phyloP scores from a whole-genome alignment of 1,140 invertebrate genomes.

The Drosophila rufa region DNA sequence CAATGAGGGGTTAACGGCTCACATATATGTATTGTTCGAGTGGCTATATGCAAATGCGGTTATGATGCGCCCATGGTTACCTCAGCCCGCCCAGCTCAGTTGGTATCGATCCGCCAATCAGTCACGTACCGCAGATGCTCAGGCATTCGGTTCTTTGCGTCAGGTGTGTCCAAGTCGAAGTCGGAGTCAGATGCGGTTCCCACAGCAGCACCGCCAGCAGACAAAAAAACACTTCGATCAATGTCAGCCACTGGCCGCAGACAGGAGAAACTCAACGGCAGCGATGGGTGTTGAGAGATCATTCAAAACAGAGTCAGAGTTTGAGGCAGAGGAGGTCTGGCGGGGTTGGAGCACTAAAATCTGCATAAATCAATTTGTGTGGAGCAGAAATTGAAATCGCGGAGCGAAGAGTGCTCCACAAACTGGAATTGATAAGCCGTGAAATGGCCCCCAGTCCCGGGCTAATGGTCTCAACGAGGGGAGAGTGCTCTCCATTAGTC shows the following conservation, averaged over 20 bases:
- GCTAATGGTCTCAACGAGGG: conserved; percentile 48
- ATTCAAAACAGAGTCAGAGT: conserved; percentile 12
- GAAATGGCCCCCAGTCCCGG: conserved; percentile 14
- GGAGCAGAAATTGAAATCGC: conserved; percentile 60
- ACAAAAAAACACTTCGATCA: conserved; percentile 46
- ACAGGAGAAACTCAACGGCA: conserved; percentile 40
- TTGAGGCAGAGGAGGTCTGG: neutral
- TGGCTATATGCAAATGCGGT: conserved; percentile 48
- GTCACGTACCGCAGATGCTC: conserved; percentile 61
- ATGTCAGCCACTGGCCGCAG: conserved; percentile 37
- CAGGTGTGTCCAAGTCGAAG: conserved; percentile 16
- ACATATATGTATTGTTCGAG: neutral
- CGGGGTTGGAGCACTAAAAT: conserved; percentile 42
- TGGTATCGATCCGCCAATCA: conserved; percentile 68
- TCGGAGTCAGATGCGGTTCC: conserved; percentile 27
- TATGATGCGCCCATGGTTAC: conserved; percentile 63
- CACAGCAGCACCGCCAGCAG: conserved; percentile 32
- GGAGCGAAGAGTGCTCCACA: conserved; percentile 44
- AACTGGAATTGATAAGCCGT: conserved; percentile 49
- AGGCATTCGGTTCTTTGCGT: conserved; percentile 43
- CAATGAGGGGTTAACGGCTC: conserved; percentile 49
- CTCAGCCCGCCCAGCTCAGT: conserved; percentile 2
- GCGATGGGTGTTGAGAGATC: conserved; percentile 61
- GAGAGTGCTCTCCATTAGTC: conserved; percentile 34
- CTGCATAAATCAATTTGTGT: conserved; percentile 78